Percentiles rank a stretch among this genome's conserved stretches.
Evolutionary conservation across 2,113 vertebrate species (phyloP).

Genomic region (Percina caprodes): DNA sequence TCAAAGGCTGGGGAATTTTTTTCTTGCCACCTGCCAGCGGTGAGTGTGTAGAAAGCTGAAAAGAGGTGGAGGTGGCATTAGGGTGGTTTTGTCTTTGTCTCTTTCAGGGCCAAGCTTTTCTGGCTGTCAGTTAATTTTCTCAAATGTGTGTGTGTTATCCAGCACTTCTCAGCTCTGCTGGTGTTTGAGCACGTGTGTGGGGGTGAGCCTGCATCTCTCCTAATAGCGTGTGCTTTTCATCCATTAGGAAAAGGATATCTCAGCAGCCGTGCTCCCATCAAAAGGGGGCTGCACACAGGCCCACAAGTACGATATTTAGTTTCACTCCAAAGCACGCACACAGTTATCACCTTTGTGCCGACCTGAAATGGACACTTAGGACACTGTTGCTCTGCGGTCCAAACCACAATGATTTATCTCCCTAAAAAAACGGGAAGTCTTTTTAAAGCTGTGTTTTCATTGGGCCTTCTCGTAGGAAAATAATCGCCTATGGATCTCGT

Average conservation of each 20-base stretch:
- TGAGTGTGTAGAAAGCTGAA: constrained; percentile 58
- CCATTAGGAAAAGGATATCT: constrained; percentile 71
- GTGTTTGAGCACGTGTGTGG: constrained; percentile 47
- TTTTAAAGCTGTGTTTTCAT: constrained; percentile 60
- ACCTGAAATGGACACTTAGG: constrained; percentile 74
- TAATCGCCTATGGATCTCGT: constrained; percentile 59
- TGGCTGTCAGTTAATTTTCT: constrained; percentile 29
- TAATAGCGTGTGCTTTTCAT: constrained; percentile 76
- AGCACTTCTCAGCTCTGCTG: constrained; percentile 33
- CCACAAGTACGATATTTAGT: constrained; percentile 62
- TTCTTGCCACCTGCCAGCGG: constrained; percentile 66
- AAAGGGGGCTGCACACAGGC: constrained; percentile 54
- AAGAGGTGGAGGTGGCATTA: constrained; percentile 53
- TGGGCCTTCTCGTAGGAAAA: constrained; percentile 42
- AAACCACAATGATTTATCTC: constrained; percentile 63
- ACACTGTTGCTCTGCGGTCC: constrained; percentile 48
- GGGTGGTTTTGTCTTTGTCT: constrained; percentile 22
- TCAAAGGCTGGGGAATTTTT: constrained; percentile 76
- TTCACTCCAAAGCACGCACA: constrained; percentile 69
- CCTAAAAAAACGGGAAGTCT: constrained; percentile 28
- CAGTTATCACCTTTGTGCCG: constrained; percentile 70
- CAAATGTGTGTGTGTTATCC: constrained; percentile 9
- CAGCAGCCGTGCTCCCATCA: constrained; percentile 65
- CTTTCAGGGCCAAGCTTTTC: constrained; percentile 32
- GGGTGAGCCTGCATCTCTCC: constrained; percentile 44